Evolutionary conservation across 2,797 vertebrate species (phyloP).

Genomic region (Champsocephalus esox): DNA sequence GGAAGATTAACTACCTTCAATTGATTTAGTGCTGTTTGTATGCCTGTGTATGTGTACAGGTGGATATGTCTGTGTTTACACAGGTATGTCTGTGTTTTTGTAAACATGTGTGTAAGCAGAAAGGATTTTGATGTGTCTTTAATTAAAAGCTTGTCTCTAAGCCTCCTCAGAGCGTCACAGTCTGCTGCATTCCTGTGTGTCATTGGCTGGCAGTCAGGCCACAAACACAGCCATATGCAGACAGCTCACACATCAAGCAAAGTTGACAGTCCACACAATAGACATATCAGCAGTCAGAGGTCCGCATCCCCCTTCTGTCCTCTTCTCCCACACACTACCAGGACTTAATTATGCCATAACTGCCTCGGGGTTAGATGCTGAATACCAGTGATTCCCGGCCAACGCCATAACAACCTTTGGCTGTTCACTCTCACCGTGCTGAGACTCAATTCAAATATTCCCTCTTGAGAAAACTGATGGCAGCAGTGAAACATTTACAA

Average conservation of each 20-base stretch:
- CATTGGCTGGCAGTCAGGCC: slow-evolving; percentile 44
- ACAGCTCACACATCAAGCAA: slow-evolving; percentile 56
- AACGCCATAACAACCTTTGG: slow-evolving; percentile 62
- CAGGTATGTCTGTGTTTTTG: slow-evolving; percentile 33
- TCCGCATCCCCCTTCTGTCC: slow-evolving; percentile 58
- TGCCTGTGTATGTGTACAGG: slow-evolving; percentile 12
- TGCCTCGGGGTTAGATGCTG: slow-evolving; percentile 57
- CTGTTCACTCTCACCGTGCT: slow-evolving; percentile 32
- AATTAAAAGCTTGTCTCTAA: slow-evolving; percentile 62
- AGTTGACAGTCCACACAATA: slow-evolving; percentile 74
- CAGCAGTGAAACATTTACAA: slow-evolving; percentile 9
- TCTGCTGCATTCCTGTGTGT: slow-evolving; percentile 54
- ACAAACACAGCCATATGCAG: slow-evolving; percentile 28
- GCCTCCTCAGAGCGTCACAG: slow-evolving; percentile 48
- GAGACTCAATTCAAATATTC: slow-evolving; percentile 21
- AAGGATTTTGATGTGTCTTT: slow-evolving; percentile 48
- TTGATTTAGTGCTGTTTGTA: slow-evolving; percentile 11
- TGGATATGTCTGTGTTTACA: slow-evolving; percentile 7
- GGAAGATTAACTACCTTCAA: slow-evolving; percentile 19
- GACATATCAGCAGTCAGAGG: slow-evolving; percentile 68
- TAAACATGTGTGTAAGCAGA: slow-evolving; percentile 9
- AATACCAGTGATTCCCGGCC: slow-evolving; percentile 69
- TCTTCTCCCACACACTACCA: slow-evolving; percentile 38
- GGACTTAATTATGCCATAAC: slow-evolving; percentile 73
- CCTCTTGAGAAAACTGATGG: slow-evolving; percentile 20